A percentile compares a stretch with the other conserved stretches of the same genome.
Conservation (phyloP, 1,140 invertebrate species). For the Trachymyrmex septentrionalis region DNA sequence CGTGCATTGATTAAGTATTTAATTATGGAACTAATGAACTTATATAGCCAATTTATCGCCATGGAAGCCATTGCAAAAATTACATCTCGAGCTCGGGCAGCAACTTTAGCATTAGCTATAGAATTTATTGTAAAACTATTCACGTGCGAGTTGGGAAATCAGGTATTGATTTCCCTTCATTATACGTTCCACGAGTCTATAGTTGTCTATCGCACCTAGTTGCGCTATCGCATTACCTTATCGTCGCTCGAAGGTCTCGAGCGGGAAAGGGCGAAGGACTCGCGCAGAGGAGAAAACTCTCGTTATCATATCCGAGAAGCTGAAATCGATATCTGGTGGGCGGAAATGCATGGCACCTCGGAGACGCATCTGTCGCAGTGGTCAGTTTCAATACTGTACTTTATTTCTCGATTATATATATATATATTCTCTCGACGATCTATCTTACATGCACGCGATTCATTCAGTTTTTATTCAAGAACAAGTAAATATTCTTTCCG, state of each 20-base stretch:
- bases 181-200: background rate
- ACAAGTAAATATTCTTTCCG: background rate
- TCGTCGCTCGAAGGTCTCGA: background rate
- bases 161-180: background rate
- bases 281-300: constrained; percentile 5
- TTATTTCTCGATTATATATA: background rate
- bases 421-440: background rate
- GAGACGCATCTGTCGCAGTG: constrained; percentile 37
- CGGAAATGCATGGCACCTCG: background rate
- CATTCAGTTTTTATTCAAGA: background rate
- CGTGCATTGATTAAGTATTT: constrained; percentile 20
- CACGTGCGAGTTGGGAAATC: background rate
- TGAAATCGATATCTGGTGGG: constrained; percentile 19
- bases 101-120: background rate
- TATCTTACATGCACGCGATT: background rate
- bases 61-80: background rate
- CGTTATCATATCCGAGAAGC: constrained; percentile 4
- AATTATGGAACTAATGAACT: constrained; percentile 5
- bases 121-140: background rate
- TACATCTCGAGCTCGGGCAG: background rate
- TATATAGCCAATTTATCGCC: background rate
- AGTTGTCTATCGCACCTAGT: background rate
- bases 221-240: background rate
- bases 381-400: constrained; percentile 44
- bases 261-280: constrained; percentile 17